phyloP scores from a whole-genome alignment of 2,888 invertebrate species.

The Lasioglossum zephyrum region DNA sequence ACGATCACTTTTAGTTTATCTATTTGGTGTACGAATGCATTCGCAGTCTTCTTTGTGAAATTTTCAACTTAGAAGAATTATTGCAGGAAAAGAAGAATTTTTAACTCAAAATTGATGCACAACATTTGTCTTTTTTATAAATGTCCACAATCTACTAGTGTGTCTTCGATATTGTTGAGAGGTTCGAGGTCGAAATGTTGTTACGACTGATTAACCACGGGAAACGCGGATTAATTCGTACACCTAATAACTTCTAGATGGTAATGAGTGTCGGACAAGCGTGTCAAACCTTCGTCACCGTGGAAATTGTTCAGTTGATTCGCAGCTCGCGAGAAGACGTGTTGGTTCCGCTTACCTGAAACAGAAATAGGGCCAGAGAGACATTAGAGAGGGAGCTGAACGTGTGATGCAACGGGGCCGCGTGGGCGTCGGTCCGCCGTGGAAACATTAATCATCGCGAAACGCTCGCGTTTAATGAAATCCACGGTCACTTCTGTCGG shows the following conservation, averaged over 20 bases:
- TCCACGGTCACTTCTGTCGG: slow-evolving; percentile 57
- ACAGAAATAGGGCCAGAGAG: slow-evolving; percentile 68
- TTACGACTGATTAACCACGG: not conserved
- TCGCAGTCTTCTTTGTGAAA: too few species aligned
- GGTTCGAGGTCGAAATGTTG: not conserved
- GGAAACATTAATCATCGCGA: slow-evolving; percentile 63
- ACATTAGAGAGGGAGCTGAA: slow-evolving; percentile 38
- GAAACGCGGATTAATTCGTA: not conserved
- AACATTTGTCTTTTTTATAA: too few species aligned
- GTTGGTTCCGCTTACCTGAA: slow-evolving; percentile 72
- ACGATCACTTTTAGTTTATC: too few species aligned
- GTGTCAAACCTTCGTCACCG: slow-evolving; percentile 6
- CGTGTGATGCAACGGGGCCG: slow-evolving; percentile 49
- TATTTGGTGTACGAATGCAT: too few species aligned
- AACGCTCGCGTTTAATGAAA: slow-evolving; percentile 63
- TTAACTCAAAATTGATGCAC: too few species aligned
- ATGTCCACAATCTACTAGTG: not conserved
- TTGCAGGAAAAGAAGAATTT: too few species aligned
- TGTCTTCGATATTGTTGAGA: not conserved
- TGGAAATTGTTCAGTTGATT: not conserved
- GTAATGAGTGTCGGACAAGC: not conserved
- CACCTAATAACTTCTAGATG: not conserved
- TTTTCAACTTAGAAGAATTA: too few species aligned
- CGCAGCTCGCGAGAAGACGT: not conserved
- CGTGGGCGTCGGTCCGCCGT: slow-evolving; percentile 56